Base-by-base conservation (phyloP, 2,888 invertebrate species). In the Hyposoter dolosus region DNA sequence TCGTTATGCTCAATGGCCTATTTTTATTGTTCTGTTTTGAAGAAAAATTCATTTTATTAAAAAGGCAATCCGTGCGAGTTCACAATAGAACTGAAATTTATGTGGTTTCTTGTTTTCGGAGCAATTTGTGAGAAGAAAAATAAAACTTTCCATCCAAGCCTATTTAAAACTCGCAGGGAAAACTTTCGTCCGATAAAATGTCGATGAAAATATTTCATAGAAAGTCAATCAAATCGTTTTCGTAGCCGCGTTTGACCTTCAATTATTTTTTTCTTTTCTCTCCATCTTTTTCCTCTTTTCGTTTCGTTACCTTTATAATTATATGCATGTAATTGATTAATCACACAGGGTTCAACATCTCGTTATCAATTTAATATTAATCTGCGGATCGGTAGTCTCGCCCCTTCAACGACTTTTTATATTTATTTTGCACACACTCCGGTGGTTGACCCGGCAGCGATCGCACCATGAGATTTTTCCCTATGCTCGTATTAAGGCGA, bases 291-390 rank as follows among this genome's bases (percentile, higher is more conserved):
- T 32, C 23, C 45, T 19, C 17, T 63, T 71, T 60, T 47, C n/a
- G 17, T 35, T 75, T 35, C 35, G 17, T 45, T 40, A 17, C 60
- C 50, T 65, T 87, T 72, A 87, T 85, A 84, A 82, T 79, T 82
- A 81, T 81, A 83, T 82, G 82, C 79, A 76, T 87, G 84, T 75
- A 87, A 86, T 88, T 85, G 81, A 86, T 84, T 86, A 88, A 91
- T 90, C 89, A 89, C 90, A 88, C 86, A 89, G 89, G 86, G 77
- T 83, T 88, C 82, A 88, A 90, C 88, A 86, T 88, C 83, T 72
- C 85, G 71, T 88, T 85, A 88, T 88, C 86, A 87, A 87, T 88
- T 82, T 87, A 85, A 85, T 86, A 86, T 86, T 85, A 88, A 76
- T 81, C 82, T 86, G 83, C 84, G 74, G 79, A 82, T 86, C 86